Evolutionary conservation across 37 sponge, comb jelly and placozoan genomes (phyloP).

Genomic region (Amphimedon queenslandica): DNA sequence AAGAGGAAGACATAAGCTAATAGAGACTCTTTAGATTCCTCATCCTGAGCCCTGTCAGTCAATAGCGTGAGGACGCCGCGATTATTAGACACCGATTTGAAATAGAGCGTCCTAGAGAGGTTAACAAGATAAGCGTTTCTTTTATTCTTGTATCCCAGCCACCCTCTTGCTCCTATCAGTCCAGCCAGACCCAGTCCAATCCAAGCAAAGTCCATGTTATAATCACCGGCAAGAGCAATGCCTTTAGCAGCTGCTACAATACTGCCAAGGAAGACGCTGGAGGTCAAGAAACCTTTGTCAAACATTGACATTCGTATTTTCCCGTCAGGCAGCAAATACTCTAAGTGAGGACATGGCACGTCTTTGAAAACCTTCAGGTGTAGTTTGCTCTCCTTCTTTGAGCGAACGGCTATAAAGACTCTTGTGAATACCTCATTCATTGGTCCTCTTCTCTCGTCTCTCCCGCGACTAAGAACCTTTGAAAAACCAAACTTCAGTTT

Average conservation of each 20-base stretch:
- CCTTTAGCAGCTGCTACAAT: background rate
- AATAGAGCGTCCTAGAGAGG: conserved; percentile 72
- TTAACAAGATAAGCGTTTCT: conserved; percentile 81
- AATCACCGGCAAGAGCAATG: conserved; percentile 23
- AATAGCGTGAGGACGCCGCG: conserved; percentile 76
- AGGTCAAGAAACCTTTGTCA: conserved; percentile 48
- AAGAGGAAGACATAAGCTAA: conserved; percentile 80
- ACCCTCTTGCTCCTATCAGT: conserved; percentile 51
- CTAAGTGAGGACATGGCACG: conserved; percentile 55
- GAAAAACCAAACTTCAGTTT: background rate
- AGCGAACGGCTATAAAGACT: conserved; percentile 77
- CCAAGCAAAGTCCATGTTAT: conserved; percentile 42
- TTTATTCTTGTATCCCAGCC: conserved; percentile 81
- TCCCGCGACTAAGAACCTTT: background rate
- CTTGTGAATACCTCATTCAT: conserved; percentile 35
- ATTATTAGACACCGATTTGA: conserved; percentile 82
- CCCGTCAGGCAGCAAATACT: conserved; percentile 78
- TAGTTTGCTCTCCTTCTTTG: conserved; percentile 49
- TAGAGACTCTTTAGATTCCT: conserved; percentile 81
- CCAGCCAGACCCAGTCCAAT: conserved; percentile 38
- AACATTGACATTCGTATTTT: conserved; percentile 74
- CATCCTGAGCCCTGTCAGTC: conserved; percentile 81
- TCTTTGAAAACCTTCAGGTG: conserved; percentile 80
- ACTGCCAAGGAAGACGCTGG: conserved; percentile 38
- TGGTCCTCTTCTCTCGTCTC: too few species aligned